Evolutionary conservation across 2,113 vertebrate species (phyloP), one percentile per base, ranked within the genome.

Genomic region (Ciconia stormi): DNA sequence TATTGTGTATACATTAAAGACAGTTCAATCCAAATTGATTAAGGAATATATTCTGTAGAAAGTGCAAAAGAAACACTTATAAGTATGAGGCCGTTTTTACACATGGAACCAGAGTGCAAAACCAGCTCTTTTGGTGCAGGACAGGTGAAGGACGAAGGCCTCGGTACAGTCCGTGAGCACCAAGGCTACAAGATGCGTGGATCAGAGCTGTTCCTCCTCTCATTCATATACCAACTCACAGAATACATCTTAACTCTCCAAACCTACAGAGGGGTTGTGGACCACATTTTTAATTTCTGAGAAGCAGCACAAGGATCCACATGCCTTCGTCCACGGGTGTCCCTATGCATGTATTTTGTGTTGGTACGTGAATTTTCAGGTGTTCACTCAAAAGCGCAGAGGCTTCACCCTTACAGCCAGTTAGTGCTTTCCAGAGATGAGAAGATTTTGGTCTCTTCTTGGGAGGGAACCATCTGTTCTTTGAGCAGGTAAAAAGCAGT

Each of bases 261-360:
- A 77, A 44, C 9, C 44, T 29, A 16, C 0, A n/a, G 9, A 40
- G 36, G 50, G 40, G 27, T 8, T 12, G 11, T 7, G 26, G 36
- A 52, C 5, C n/a, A n/a, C 7, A 13, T 34, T 44, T 78, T 65
- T 69, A 50, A 29, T 8, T 59, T 26, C 40, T 56, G 56, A 87
- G 65, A 63, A 65, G 49, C 32, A 63, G 13, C 76, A 47, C 11
- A 23, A 49, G 38, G 42, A 42, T 6, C 21, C 2, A 1, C 19
- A 23, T 2, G 26, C 3, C n/a, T 38, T 23, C 0, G 0, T 20
- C 53, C 1, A 0, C 0, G 0, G 13, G 50, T 13, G 29, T 30
- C 38, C 21, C 61, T 9, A 5, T 9, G 3, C 4, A 3, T 3
- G 20, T 32, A 22, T 30, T 73, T 34, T 65, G n/a, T 72, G 50